phyloP scores from a whole-genome alignment of 2,888 invertebrate species.

The Neoaliturus tenellus region DNA sequence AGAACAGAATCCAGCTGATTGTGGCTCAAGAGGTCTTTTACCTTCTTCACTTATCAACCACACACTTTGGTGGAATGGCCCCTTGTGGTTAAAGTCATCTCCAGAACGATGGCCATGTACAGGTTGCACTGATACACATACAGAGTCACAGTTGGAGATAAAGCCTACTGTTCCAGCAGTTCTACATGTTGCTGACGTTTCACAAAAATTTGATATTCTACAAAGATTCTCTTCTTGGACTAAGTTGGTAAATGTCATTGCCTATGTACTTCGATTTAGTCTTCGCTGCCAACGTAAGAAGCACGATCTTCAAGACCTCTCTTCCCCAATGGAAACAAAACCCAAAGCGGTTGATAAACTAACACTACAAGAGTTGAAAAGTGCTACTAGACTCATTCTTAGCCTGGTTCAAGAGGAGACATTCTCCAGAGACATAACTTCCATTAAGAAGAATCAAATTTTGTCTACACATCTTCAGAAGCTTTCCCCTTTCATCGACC shows the following conservation, averaged over 20 bases:
- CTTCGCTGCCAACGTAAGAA: neutral
- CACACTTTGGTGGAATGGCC: conserved; percentile 60
- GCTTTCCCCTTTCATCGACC: conserved; percentile 10
- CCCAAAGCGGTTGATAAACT: too few relatives aligned
- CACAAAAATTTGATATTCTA: neutral
- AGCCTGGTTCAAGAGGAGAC: neutral
- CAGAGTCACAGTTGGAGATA: neutral
- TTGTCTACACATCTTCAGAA: neutral
- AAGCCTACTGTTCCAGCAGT: neutral
- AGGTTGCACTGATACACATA: neutral
- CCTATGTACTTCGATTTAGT: neutral
- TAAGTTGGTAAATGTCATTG: neutral
- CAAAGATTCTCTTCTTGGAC: neutral
- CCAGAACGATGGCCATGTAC: neutral
- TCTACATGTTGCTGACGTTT: neutral
- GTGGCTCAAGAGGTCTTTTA: conserved; percentile 41
- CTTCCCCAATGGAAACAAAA: neutral
- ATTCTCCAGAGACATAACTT: neutral
- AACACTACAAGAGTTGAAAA: neutral
- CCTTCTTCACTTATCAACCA: conserved; percentile 44
- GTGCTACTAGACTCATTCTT: neutral
- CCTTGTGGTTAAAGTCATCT: conserved; percentile 55
- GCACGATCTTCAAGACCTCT: neutral
- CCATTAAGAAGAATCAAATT: neutral
- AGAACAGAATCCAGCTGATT: conserved; percentile 28